Evolutionary conservation across 2,888 invertebrate species (phyloP).

Genomic region (Tipula confusa): DNA sequence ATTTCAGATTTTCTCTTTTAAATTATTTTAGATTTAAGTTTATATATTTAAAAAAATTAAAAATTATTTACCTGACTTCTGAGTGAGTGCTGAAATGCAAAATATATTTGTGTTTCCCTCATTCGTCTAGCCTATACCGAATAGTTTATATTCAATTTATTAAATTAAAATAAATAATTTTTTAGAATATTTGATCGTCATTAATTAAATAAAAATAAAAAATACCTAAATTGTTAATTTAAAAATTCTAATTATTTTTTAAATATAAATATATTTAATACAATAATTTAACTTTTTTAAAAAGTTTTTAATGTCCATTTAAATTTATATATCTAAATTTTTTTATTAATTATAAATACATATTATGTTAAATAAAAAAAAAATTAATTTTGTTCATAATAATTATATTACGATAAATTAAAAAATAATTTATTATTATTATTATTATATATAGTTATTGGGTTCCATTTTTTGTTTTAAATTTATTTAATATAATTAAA

Average conservation of each 20-base stretch:
- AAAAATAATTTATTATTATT: neutral
- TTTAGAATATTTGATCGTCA: neutral
- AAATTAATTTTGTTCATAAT: neutral
- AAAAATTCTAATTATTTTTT: constrained; percentile 21
- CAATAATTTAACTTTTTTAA: constrained; percentile 3
- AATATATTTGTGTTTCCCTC: no score
- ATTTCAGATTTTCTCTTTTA: no score
- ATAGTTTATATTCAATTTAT: neutral
- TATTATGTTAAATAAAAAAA: neutral
- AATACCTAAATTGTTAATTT: neutral
- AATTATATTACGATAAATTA: constrained; percentile 7
- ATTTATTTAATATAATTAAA: neutral
- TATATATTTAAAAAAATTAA: neutral
- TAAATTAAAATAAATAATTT: neutral
- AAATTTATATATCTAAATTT: neutral
- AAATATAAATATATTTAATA: constrained; percentile 25
- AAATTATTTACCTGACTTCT: neutral
- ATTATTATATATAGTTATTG: neutral
- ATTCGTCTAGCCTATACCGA: no score
- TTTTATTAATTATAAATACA: neutral
- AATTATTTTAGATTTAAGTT: no score
- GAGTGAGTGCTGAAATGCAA: neutral
- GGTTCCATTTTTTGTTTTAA: neutral
- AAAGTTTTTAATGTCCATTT: neutral
- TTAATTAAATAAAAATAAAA: neutral